phyloP scores from a whole-genome alignment of 2,888 invertebrate species.

The Galerucella pusilla region DNA sequence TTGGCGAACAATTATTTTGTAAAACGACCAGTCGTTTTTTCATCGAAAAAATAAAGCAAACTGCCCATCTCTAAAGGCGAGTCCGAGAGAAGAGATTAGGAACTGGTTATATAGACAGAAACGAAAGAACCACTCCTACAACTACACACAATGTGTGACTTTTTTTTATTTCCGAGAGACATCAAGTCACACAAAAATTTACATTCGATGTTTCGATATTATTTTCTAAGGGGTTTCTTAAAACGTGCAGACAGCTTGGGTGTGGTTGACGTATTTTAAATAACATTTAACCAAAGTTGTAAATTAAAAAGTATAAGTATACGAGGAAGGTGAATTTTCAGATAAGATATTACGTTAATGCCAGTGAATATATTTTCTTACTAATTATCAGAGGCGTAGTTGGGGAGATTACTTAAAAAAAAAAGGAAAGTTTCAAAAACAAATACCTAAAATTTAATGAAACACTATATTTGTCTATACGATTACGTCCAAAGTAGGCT shows the following conservation, averaged over 20 bases:
- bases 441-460: no score
- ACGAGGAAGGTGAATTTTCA: neutral
- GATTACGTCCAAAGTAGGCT: no score
- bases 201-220: constrained; percentile 47
- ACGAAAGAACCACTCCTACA: constrained; percentile 55
- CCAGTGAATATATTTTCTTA: no score
- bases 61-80: constrained; percentile 7
- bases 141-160: constrained; percentile 41
- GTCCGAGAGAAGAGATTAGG: constrained; percentile 56
- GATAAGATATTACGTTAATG: no score
- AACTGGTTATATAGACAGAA: constrained; percentile 61
- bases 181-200: constrained; percentile 43
- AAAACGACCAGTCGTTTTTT: neutral
- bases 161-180: constrained; percentile 40
- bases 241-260: constrained; percentile 37
- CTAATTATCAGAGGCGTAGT: no score
- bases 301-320: neutral
- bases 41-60: neutral
- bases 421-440: no score
- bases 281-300: neutral
- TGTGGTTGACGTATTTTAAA: constrained; percentile 22
- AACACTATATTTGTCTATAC: no score
- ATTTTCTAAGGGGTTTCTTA: constrained; percentile 25
- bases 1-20: no score
- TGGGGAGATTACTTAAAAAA: no score